Evolutionary conservation across 2,888 invertebrate species (phyloP).

Genomic region (Drosophila melanocephala): DNA sequence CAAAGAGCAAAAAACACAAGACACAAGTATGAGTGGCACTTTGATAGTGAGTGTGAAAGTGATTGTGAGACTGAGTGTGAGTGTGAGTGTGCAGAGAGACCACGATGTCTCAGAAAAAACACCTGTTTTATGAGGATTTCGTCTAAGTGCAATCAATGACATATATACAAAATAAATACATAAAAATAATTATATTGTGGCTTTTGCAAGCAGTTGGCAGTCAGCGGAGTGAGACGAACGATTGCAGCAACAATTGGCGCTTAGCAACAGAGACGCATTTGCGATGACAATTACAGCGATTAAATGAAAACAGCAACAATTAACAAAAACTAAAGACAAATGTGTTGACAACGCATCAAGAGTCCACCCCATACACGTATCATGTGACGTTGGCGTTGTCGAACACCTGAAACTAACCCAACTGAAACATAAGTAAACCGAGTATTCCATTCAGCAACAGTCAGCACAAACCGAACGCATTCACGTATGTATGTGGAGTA

Average conservation of each 20-base stretch:
- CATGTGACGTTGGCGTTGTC: constrained; percentile 44
- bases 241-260: constrained; percentile 19
- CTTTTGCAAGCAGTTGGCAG: constrained; percentile 16
- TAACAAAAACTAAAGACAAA: constrained; percentile 18
- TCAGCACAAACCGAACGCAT: constrained; percentile 37
- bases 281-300: constrained; percentile 24
- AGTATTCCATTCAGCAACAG: constrained; percentile 17
- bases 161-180: neutral
- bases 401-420: constrained; percentile 44
- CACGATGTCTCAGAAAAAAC: constrained; percentile 30
- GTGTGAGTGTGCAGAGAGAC: neutral
- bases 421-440: constrained; percentile 25
- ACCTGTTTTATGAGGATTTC: constrained; percentile 30
- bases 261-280: constrained; percentile 41
- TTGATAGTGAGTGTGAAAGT: neutral
- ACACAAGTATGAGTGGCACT: neutral
- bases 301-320: constrained; percentile 13
- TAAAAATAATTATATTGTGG: neutral
- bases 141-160: constrained; percentile 1
- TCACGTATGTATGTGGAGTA: neutral
- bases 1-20: constrained; percentile 10
- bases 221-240: neutral
- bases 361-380: constrained; percentile 24
- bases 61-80: neutral
- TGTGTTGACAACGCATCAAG: constrained; percentile 39